Conservation (phyloP, 1,140 invertebrate genomes). For the Bombus haemorrhoidalis region DNA sequence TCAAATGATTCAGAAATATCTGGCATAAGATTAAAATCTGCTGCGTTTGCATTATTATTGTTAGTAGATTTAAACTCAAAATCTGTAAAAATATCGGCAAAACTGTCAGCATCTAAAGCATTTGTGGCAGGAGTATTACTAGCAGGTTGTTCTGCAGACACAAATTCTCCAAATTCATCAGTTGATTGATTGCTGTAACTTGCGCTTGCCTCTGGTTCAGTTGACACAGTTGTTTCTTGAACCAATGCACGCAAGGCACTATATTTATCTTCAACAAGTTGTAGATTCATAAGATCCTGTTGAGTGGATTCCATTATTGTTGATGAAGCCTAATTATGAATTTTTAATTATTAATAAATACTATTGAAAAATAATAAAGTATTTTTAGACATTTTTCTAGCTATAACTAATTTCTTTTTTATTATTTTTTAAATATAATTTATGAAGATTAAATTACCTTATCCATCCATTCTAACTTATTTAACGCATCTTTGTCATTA, state of each 20-base stretch:
- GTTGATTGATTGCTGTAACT: constrained; percentile 53
- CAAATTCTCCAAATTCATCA: constrained; percentile 86
- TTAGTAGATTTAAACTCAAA: constrained; percentile 75
- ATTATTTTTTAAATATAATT: neutral
- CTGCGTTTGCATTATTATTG: constrained; percentile 60
- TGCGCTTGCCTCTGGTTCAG: constrained; percentile 53
- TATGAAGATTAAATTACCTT: constrained; percentile 48
- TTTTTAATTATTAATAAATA: neutral
- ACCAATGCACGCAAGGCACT: constrained; percentile 81
- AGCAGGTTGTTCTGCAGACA: constrained; percentile 78
- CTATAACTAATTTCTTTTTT: neutral
- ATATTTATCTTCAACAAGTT: constrained; percentile 81
- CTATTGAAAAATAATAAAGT: neutral
- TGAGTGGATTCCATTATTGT: constrained; percentile 60
- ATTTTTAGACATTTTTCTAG: neutral
- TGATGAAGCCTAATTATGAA: constrained; percentile 46
- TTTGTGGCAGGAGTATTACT: constrained; percentile 51
- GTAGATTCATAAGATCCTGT: constrained; percentile 79
- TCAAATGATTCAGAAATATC: constrained; percentile 78
- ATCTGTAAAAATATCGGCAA: constrained; percentile 77
- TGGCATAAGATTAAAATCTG: constrained; percentile 70
- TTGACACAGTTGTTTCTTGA: constrained; percentile 66
- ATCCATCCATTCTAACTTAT: constrained; percentile 45
- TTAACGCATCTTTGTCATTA: constrained; percentile 48
- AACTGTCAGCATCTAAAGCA: constrained; percentile 59